Evolutionary conservation across 2,113 vertebrate genomes (phyloP), one percentile per base, ranked within the genome.

Genomic region (Gadus chalcogrammus): DNA sequence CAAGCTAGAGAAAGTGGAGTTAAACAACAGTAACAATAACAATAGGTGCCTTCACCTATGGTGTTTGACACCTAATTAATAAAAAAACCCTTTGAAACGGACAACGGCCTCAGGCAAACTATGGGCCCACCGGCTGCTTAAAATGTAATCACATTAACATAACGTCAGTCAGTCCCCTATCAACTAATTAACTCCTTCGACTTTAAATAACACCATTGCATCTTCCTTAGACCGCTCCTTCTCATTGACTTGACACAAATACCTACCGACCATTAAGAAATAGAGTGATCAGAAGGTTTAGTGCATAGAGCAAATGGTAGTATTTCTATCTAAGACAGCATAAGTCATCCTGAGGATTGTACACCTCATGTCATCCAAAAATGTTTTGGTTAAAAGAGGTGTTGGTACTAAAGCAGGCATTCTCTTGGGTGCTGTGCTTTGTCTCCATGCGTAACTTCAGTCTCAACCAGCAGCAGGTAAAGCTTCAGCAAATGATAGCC

Each of bases 21-120:
- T 13, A 12, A 48, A 48, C 11, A 42, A 42, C 5, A 42, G 38
- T 48, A 48, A 48, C 12, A 48, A 7, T 48, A 48, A 48, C 12
- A 48, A 48, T 48, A 48, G 31, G 31, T 35, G 31, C 31, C 31
- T 35, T 5, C 31, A 35, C 31, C 31, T 35, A 35, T 35, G 31
- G 31, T 35, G 31, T 35, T 35, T 35, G 31, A 35, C 31, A 35
- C 31, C 31, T 4, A 98, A 98, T 98, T 98, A 98, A 98, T 99
- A 98, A 98, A 98, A 97, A 94, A 95, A 97, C 95, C 94, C 97
- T 98, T 99, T 99, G 97, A 99, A 99, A 98, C 96, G 95, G 95
- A 97, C 95, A 97, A 96, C 97, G 90, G 97, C 97, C 97, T 94
- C 93, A 88, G 97, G 97, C 97, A 96, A 96, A 97, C 93, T 96